Conservation (phyloP, 2,113 vertebrate genomes). For the Prietella phreatophila region DNA sequence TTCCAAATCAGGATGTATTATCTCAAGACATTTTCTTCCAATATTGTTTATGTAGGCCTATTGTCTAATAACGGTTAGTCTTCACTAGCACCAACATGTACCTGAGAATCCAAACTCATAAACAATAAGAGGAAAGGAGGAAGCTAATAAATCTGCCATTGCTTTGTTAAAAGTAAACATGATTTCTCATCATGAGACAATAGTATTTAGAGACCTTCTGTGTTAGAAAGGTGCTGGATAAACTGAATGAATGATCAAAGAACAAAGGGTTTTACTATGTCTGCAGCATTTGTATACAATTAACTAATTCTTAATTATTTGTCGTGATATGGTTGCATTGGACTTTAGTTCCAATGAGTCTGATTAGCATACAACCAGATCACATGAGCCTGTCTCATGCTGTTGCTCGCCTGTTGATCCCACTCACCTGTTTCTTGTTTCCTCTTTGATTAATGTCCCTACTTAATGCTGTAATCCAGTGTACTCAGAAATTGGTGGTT, state of each 20-base stretch:
- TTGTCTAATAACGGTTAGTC: background rate
- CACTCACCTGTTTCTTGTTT: background rate
- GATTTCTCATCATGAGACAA: background rate
- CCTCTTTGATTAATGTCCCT: background rate
- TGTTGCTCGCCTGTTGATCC: background rate
- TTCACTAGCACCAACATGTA: background rate
- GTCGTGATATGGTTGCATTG: background rate
- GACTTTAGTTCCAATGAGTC: background rate
- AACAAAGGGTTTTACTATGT: background rate
- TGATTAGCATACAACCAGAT: background rate
- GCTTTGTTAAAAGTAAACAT: background rate
- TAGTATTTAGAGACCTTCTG: background rate
- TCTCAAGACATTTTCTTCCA: background rate
- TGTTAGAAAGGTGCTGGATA: background rate
- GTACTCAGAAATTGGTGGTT: background rate
- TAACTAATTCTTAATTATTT: background rate
- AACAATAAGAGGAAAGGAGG: background rate
- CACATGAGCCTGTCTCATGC: background rate
- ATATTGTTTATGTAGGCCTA: background rate
- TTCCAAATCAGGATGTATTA: background rate
- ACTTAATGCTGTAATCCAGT: background rate
- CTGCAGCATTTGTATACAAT: background rate
- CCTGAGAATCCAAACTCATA: conserved; percentile 1
- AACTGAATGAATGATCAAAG: background rate
- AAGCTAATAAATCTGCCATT: background rate